phyloP scores from a whole-genome alignment of 2,888 invertebrate genomes.

The Phengaris alcon region DNA sequence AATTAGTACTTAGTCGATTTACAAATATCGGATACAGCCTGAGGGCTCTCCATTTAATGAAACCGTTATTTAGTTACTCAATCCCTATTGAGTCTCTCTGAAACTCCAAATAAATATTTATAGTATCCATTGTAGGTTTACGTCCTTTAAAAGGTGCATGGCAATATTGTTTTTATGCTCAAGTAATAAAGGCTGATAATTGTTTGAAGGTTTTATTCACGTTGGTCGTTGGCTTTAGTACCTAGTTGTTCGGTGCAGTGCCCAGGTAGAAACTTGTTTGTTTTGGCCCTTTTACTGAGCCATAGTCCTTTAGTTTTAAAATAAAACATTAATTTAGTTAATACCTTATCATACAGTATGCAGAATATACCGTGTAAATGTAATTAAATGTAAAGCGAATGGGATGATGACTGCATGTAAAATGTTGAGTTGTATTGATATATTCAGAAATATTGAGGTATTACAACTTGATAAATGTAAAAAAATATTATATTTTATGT shows the following conservation, averaged over 20 bases:
- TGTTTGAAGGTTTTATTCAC: background rate
- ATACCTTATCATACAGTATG: background rate
- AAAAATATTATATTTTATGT: too few relatives aligned
- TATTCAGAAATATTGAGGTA: too few relatives aligned
- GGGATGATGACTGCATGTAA: too few relatives aligned
- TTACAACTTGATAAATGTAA: too few relatives aligned
- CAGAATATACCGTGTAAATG: too few relatives aligned
- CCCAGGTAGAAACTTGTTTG: background rate
- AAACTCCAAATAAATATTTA: slow-evolving; percentile 44
- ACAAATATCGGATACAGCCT: slow-evolving; percentile 42
- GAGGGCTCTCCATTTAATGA: slow-evolving; percentile 48
- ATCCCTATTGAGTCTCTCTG: slow-evolving; percentile 41
- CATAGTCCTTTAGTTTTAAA: too few relatives aligned
- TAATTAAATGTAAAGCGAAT: too few relatives aligned
- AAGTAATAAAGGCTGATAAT: slow-evolving; percentile 29
- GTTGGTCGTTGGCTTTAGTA: background rate
- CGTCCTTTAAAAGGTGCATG: slow-evolving; percentile 9
- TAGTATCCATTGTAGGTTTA: slow-evolving; percentile 32
- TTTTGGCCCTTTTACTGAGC: background rate
- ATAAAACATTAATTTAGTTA: background rate
- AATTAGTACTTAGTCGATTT: slow-evolving; percentile 48
- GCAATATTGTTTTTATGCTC: slow-evolving; percentile 29
- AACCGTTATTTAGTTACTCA: slow-evolving; percentile 46
- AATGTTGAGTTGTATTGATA: too few relatives aligned
- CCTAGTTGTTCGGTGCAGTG: background rate